Conservation (phyloP, 2,888 invertebrate species). For the Epinotia ramella region DNA sequence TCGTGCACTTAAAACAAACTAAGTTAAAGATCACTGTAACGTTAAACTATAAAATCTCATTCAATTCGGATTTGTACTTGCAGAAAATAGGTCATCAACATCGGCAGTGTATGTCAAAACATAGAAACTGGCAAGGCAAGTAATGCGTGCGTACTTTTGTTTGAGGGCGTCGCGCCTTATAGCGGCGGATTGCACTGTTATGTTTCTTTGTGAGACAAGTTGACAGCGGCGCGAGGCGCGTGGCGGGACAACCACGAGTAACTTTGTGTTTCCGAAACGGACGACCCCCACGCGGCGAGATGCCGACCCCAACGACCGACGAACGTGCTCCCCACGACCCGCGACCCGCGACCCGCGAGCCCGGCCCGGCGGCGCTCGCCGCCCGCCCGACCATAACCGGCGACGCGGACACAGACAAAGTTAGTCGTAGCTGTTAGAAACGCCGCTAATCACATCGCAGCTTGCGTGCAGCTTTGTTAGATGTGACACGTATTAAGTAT, state of each 20-base stretch:
- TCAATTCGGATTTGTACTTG: constrained; percentile 85
- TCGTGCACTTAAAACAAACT: constrained; percentile 83
- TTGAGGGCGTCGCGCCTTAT: constrained; percentile 60
- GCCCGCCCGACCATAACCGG: constrained; percentile 11
- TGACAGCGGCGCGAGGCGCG: constrained; percentile 75
- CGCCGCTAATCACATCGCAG: constrained; percentile 60
- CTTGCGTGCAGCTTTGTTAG: constrained; percentile 74
- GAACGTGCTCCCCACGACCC: constrained; percentile 6
- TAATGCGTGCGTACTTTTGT: constrained; percentile 80
- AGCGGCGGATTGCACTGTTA: constrained; percentile 59
- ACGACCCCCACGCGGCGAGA: constrained; percentile 60
- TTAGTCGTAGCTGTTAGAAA: constrained; percentile 80
- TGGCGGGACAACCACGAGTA: constrained; percentile 65
- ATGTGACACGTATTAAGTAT: constrained; percentile 63
- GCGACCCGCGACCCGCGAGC: constrained; percentile 11
- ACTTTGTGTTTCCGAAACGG: constrained; percentile 63
- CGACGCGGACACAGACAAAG: constrained; percentile 63
- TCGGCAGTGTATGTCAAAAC: constrained; percentile 81
- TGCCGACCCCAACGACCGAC: constrained; percentile 12
- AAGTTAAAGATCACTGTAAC: constrained; percentile 82
- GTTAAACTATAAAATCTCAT: constrained; percentile 84
- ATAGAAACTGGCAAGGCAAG: constrained; percentile 84
- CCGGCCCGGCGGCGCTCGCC: neutral
- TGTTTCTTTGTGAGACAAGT: constrained; percentile 81
- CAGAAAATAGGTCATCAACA: constrained; percentile 78